Base-by-base conservation (phyloP, 2,113 vertebrate species). In the Myocastor coypus region DNA sequence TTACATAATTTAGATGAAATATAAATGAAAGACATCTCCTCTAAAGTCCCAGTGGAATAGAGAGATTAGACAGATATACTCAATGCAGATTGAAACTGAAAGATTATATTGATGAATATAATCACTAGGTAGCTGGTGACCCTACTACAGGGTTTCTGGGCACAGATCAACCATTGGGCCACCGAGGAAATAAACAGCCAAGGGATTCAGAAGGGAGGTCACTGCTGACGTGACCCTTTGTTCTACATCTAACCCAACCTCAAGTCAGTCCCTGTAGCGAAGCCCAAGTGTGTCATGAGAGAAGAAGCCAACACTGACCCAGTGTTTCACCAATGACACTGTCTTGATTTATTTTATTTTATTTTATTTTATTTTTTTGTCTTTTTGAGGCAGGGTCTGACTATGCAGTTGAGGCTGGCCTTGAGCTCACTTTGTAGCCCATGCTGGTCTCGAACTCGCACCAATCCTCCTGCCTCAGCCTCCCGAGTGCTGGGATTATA, bases 21-120 rank as follows among this genome's bases (percentile, higher is more conserved):
- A 32, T 24, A 5, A 32, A 34, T 17, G 10, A 24, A 77, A 52
- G 32, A 20, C 4, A 34, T 12, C 20, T 84, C 7, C 13, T 83
- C 34, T 78, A 40, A 86, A 57, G 6, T 73, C 55, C 1, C 12
- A 10, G 9, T 63, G 59, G 46, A 78, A 52, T 7, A 71, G 17
- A 63, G 37, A 87, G 57, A 69, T 81, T 61, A 59, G 66, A 11
- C 30, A 6, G 57, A 83, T 52, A 37, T 30, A 8, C 64, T 63
- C 50, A 64, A 42, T 12, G 85, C 37, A n/a, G 46, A 26, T 4
- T 37, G 37, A 52, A 91, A 66, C 10, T 63, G 50, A 16, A 50
- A 59, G 42, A 73, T 83, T 57, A 68, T 87, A 92, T 37, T 78
- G 66, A 80, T 85, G n/a, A 77, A 86, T n/a, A 13, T n/a, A n/a